Conservation (phyloP, 2,888 invertebrate species). For the Drosophila infuscata region DNA sequence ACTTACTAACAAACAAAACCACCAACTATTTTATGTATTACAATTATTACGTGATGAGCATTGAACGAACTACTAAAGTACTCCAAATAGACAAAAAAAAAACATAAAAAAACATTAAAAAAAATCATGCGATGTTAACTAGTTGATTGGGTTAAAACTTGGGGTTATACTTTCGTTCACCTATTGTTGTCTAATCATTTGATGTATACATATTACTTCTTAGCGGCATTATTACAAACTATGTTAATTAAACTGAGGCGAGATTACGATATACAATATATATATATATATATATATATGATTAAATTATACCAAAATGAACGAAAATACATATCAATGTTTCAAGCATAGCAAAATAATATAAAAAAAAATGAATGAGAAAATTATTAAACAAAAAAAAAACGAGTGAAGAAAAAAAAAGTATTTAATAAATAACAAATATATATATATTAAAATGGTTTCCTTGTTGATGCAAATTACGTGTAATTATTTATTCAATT, state of each 20-base stretch:
- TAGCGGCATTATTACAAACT: constrained; percentile 63
- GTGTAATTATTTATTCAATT: constrained; percentile 64
- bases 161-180: constrained; percentile 48
- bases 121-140: constrained; percentile 40
- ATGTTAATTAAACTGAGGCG: constrained; percentile 52
- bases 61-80: constrained; percentile 35
- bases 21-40: constrained; percentile 76
- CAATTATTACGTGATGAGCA: constrained; percentile 25
- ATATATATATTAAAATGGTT: constrained; percentile 83
- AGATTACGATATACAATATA: constrained; percentile 65
- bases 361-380: background rate
- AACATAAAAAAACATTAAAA: background rate
- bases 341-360: constrained; percentile 59
- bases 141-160: constrained; percentile 34
- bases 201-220: constrained; percentile 54
- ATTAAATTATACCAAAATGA: constrained; percentile 49
- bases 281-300: constrained; percentile 54
- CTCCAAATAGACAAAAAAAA: constrained; percentile 4
- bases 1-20: constrained; percentile 69
- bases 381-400: constrained; percentile 33
- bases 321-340: constrained; percentile 70
- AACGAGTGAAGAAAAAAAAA: constrained; percentile 59
- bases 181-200: constrained; percentile 61
- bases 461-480: constrained; percentile 81
- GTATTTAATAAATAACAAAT: constrained; percentile 82